These are phyloP conservation scores for Rhinoraja longicauda DNA, from an alignment of 2,797 vertebrate genomes.

Conservation along the genomic window DNA sequence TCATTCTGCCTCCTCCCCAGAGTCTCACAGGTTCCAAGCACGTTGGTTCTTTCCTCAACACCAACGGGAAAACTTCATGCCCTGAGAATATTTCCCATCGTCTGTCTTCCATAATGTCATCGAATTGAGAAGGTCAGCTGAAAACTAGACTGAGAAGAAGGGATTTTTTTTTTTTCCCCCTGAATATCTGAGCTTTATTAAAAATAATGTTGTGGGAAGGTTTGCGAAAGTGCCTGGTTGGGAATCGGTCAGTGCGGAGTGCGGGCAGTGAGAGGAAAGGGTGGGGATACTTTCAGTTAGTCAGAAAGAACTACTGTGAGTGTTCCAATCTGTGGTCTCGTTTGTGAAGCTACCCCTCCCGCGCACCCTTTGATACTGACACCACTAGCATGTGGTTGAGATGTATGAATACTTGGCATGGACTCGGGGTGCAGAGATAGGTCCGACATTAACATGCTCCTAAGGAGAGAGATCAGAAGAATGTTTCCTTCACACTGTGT, in stretches of 20 bases:
- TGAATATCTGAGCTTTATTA: neutral
- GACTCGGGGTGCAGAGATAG: neutral
- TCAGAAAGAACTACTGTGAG: neutral
- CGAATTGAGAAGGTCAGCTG: no score
- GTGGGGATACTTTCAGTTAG: neutral
- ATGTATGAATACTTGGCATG: neutral
- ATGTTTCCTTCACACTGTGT: neutral
- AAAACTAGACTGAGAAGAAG: neutral
- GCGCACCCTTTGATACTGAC: neutral
- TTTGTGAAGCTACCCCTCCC: neutral
- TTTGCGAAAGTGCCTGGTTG: neutral
- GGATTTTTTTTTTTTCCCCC: neutral
- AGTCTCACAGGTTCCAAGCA: no score
- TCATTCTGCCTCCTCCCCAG: no score
- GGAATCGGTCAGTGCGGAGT: neutral
- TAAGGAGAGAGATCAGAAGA: neutral
- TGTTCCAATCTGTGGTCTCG: neutral
- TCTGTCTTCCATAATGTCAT: no score
- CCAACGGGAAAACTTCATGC: no score
- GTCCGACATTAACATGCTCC: neutral
- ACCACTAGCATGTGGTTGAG: neutral
- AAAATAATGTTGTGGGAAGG: neutral
- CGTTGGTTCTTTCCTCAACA: no score
- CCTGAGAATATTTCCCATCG: no score
- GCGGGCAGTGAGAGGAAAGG: neutral